Percentiles rank a stretch among this genome's conserved stretches.
phyloP scores from a whole-genome alignment of 1,140 invertebrate genomes.

The Leptinotarsa lineolata region DNA sequence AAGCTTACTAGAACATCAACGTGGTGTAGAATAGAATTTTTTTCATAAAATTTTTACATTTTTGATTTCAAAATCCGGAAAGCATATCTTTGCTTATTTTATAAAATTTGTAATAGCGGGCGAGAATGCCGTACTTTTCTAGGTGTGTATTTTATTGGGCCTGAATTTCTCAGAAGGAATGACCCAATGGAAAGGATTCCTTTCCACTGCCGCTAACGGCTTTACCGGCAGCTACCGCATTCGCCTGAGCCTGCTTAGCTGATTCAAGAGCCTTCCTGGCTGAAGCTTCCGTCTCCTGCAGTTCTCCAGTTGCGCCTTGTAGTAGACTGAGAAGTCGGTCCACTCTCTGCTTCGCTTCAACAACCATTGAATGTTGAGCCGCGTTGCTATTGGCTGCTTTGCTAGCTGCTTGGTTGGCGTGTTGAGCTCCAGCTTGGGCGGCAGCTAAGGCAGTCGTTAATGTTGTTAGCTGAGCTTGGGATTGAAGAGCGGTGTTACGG shows the following conservation, averaged over 20 bases:
- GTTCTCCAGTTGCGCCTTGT: constrained; percentile 36
- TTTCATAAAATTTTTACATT: too few species aligned
- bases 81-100: too few species aligned
- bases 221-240: constrained; percentile 42
- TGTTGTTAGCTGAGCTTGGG: constrained; percentile 34
- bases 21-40: too few species aligned
- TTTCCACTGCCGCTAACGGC: constrained; percentile 32
- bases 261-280: constrained; percentile 39
- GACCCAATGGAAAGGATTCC: background rate
- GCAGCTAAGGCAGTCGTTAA: constrained; percentile 32
- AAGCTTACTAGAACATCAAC: too few species aligned
- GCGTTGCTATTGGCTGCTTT: constrained; percentile 40
- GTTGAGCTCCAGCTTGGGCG: constrained; percentile 26
- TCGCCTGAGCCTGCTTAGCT: constrained; percentile 42
- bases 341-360: constrained; percentile 39
- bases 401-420: constrained; percentile 1
- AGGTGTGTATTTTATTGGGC: too few species aligned
- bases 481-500: constrained; percentile 37
- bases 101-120: too few species aligned
- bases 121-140: too few species aligned
- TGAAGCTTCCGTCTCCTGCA: constrained; percentile 40
- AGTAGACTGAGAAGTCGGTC: constrained; percentile 31
- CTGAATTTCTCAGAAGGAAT: background rate
- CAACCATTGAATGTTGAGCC: constrained; percentile 41
- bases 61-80: too few species aligned